These are phyloP conservation scores for Conomelus anceps DNA, from an alignment of 2,888 invertebrate species.

Conservation along the genomic window DNA sequence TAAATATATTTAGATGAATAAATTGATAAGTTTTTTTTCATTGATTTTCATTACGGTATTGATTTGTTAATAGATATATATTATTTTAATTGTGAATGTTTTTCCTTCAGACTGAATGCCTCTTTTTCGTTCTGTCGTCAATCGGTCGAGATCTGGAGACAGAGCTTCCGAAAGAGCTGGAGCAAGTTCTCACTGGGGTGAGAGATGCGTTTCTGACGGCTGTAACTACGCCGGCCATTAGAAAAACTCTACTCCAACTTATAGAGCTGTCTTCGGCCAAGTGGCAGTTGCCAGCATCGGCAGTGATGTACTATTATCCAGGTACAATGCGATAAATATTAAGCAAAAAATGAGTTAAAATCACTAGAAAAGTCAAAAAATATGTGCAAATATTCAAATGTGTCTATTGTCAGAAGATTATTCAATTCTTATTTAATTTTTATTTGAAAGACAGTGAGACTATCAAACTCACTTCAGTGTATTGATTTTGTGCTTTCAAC, in stretches of 20 bases:
- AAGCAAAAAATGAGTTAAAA: too few species aligned
- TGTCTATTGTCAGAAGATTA: too few species aligned
- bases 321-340: background rate
- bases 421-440: too few species aligned
- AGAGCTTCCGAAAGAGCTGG: constrained; percentile 72
- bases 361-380: too few species aligned
- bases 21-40: background rate
- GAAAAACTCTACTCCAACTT: constrained; percentile 78
- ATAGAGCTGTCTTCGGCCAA: constrained; percentile 85
- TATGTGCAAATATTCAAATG: too few species aligned
- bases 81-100: background rate
- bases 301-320: constrained; percentile 83
- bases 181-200: constrained; percentile 68
- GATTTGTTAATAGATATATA: background rate
- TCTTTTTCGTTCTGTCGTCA: constrained; percentile 82
- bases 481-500: too few species aligned
- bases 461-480: too few species aligned
- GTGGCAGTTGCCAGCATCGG: constrained; percentile 85
- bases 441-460: too few species aligned
- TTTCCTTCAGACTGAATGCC: constrained; percentile 64
- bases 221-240: constrained; percentile 64
- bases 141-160: constrained; percentile 80
- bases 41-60: background rate
- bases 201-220: constrained; percentile 78
- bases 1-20: background rate